These are phyloP conservation scores for Isotomurus palustris DNA, from an alignment of 2,888 invertebrate species.

Conservation along the genomic window DNA sequence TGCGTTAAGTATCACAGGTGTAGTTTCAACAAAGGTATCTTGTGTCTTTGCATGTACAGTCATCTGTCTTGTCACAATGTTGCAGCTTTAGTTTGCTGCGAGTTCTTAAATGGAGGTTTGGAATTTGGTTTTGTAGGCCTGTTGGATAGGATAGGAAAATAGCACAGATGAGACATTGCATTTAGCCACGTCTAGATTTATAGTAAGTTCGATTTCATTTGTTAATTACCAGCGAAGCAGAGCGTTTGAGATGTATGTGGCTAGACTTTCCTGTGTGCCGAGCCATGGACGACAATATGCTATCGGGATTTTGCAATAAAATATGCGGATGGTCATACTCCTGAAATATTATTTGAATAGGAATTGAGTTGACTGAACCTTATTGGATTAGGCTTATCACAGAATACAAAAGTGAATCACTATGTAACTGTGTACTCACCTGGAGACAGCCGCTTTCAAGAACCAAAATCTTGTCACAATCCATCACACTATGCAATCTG, in stretches of 20 bases:
- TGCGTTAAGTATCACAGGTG: too few relatives aligned
- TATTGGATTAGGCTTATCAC: not conserved
- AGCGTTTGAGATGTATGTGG: conserved; percentile 15
- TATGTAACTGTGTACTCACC: conserved; percentile 17
- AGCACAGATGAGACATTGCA: too few relatives aligned
- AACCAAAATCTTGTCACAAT: conserved; percentile 80
- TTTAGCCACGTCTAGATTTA: too few relatives aligned
- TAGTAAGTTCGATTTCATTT: too few relatives aligned
- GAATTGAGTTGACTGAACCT: not conserved
- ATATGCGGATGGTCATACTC: conserved; percentile 75
- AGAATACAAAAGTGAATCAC: not conserved
- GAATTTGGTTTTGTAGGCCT: too few relatives aligned
- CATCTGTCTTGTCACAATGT: too few relatives aligned
- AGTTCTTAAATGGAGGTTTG: too few relatives aligned
- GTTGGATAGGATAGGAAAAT: too few relatives aligned
- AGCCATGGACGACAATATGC: conserved; percentile 64
- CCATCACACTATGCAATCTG: conserved; percentile 85
- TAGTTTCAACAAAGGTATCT: too few relatives aligned
- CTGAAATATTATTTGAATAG: conserved; percentile 32
- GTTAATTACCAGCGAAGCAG: conserved; percentile 1
- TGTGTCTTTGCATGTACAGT: too few relatives aligned
- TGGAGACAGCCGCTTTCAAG: conserved; percentile 75
- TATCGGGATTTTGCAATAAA: conserved; percentile 58
- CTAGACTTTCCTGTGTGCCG: conserved; percentile 63
- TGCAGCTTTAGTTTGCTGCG: too few relatives aligned